Evolutionary conservation across 2,797 vertebrate genomes (phyloP), one percentile per base, ranked within the genome.

Genomic region (Eospalax fontanierii): DNA sequence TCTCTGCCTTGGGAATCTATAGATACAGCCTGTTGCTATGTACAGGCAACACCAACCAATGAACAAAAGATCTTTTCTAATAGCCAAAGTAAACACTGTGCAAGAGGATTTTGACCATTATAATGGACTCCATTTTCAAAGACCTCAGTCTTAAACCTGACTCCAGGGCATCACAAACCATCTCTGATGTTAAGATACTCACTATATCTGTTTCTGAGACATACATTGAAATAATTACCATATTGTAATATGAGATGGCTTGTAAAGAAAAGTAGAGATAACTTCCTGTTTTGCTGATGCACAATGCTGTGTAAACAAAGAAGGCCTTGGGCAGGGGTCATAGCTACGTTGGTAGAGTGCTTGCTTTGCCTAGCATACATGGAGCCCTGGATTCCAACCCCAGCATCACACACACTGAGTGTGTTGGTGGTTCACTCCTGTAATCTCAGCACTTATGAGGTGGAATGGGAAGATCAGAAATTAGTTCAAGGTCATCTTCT

Each of bases 101-200:
- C 21, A 40, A 91, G 16, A 87, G 7, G 4, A 40, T 26, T 50
- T 35, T 90, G 50, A 78, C 26, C 33, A 50, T 74, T 65, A 63
- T 21, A 24, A 28, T 86, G 24, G 40, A 54, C 68, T 70, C 16
- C 7, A 71, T 84, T 78, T 95, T 81, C 79, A 92, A 91, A 65
- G 18, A 85, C 14, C 6, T 30, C 65, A 1, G 11, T 50, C 46
- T 50, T 50, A 50, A 11, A 6, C 6, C 46, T 50, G 46, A 50
- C 46, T 75, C 12, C 54, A 81, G 26, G 18, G 4, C 43, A 38
- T 8, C 43, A 68, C 50, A 26, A 87, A 59, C 40, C 74, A 81
- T 59, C 43, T 78, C 35, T 90, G 76, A 90, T 73, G 61, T 88
- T 9, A 76, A 74, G 70, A 89, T 4, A 22, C 61, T 9, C 66